Evolutionary conservation across 2,113 vertebrate genomes (phyloP), one percentile per base, ranked within the genome.

Genomic region (Syngnathus typhle): DNA sequence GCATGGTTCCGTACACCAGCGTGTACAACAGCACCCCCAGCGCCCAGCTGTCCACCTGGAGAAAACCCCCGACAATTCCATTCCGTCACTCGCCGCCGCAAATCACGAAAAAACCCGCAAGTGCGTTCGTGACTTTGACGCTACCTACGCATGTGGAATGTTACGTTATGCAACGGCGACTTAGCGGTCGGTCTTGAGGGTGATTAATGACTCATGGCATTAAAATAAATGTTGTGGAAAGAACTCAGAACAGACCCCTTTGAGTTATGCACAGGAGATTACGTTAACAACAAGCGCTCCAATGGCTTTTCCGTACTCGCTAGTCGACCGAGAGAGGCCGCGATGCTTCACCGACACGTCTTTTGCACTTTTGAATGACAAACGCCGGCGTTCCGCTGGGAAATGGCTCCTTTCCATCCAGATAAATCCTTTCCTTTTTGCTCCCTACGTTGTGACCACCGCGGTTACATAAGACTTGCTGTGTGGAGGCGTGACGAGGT

Each of bases 1-100:
- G 97, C 97, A 99, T 99, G 0, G 95, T 96, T 82, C 97, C 97
- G 51, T 99, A 98, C 70, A 99, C 94, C 70, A 99, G 91, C 49
- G 96, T 98, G 80, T 98, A 99, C 80, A 99, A 93, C 87, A 99
- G 88, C 63, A 99, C 97, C 19, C 97, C 97, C 13, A 99, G 92
- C 73, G 97, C 97, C 96, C 97, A 99, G 89, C 96, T 98, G 89
- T 99, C 97, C 80, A 99, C 97, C 97, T 99, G 88, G 6, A 7
- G 37, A 62, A 39, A 61, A 21, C 46, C 1, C 55, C 67, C 6
- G 47, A 71, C 15, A 63, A 49, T 0, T 16, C 9, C 5, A 6
- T 52, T 9, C 32, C 16, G 18, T 19, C 7, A 38, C 7, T 15
- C 9, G 12, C n/a, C 6, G 27, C 27, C 13, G 36, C 47, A 51